phyloP scores from a whole-genome alignment of 2,797 vertebrate species.

The Acipenser transmontanus region DNA sequence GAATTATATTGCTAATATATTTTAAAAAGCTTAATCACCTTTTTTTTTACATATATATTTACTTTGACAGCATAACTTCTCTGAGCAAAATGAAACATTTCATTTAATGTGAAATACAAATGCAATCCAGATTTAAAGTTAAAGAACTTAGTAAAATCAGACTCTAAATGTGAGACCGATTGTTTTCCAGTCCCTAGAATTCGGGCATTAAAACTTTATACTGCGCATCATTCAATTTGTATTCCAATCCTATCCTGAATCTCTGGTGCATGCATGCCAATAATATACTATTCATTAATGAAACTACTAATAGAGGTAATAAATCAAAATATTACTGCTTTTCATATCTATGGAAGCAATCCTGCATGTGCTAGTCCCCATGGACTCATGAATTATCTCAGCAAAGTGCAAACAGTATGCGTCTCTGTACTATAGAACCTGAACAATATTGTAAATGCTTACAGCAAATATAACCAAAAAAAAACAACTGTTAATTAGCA shows the following conservation, averaged over 20 bases:
- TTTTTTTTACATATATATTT: no score
- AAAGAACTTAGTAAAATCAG: background rate
- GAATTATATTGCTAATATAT: background rate
- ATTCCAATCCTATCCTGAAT: no score
- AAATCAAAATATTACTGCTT: slow-evolving; percentile 31
- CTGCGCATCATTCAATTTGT: no score
- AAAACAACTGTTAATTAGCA: background rate
- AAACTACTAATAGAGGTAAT: slow-evolving; percentile 29
- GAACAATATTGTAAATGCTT: background rate
- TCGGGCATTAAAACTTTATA: no score
- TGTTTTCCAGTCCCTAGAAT: background rate
- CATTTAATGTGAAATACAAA: no score
- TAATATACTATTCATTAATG: slow-evolving; percentile 30
- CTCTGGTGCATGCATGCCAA: background rate
- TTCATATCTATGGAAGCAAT: background rate
- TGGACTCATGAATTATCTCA: background rate
- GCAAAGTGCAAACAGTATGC: background rate
- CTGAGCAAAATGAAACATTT: no score
- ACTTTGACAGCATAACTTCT: no score
- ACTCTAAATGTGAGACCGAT: background rate
- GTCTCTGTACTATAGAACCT: background rate
- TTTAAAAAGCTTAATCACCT: background rate
- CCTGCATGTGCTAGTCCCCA: background rate
- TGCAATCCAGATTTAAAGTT: no score
- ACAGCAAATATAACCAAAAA: background rate